Conservation (phyloP, 2,888 invertebrate species). For the Diloba caeruleocephala region DNA sequence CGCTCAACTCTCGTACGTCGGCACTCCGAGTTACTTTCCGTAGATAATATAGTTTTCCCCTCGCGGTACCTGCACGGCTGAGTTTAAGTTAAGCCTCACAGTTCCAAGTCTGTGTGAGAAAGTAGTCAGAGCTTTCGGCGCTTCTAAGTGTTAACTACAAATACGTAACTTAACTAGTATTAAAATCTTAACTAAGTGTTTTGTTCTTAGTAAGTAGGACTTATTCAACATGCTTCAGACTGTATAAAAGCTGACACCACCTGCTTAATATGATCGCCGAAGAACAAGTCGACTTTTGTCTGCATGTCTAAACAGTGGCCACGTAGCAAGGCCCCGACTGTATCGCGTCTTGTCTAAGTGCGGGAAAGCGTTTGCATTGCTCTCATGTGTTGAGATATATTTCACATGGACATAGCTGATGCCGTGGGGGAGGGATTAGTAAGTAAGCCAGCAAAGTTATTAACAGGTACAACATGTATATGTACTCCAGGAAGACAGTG, state of each 20-base stretch:
- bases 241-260: background rate
- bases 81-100: background rate
- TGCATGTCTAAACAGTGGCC: too few species aligned
- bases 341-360: too few species aligned
- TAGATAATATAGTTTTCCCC: background rate
- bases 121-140: background rate
- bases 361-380: too few species aligned
- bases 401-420: too few species aligned
- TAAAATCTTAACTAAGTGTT: conserved; percentile 10
- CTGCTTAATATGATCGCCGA: too few species aligned
- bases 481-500: too few species aligned
- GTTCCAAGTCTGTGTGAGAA: background rate
- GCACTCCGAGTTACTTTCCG: background rate
- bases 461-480: too few species aligned
- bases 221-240: background rate
- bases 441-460: too few species aligned
- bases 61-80: background rate
- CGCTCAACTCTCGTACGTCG: background rate
- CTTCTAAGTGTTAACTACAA: conserved; percentile 6
- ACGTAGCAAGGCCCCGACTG: too few species aligned
- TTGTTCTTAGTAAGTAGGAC: conserved; percentile 3
- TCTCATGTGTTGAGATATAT: too few species aligned
- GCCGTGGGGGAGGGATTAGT: too few species aligned
- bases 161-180: conserved; percentile 11
- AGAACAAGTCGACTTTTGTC: too few species aligned